Conservation (phyloP, 2,113 vertebrate genomes). For the Tetraodon nigroviridis region DNA sequence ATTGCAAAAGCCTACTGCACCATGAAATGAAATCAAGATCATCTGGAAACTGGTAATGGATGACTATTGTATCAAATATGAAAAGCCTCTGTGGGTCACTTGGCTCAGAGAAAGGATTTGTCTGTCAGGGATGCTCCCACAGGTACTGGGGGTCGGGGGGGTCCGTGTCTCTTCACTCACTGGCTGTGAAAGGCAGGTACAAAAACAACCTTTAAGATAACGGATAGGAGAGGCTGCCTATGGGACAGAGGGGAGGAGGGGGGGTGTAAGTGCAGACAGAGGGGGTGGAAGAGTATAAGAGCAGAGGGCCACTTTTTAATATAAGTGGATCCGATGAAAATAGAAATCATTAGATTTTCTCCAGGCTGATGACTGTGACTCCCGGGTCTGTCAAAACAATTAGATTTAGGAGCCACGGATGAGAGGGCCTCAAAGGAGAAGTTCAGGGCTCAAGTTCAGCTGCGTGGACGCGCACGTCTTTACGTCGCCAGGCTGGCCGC, state of each 20-base stretch:
- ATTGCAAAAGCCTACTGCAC: slow-evolving; percentile 28
- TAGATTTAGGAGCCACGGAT: slow-evolving; percentile 76
- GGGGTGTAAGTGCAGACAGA: slow-evolving; percentile 20
- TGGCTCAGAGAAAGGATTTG: slow-evolving; percentile 21
- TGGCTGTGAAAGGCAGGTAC: slow-evolving; percentile 60
- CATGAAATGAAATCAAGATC: slow-evolving; percentile 45
- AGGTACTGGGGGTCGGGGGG: slow-evolving; percentile 30
- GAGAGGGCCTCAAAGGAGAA: slow-evolving; percentile 61
- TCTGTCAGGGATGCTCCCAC: slow-evolving; percentile 23
- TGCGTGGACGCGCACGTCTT: slow-evolving; percentile 66
- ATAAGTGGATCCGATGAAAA: slow-evolving; percentile 76
- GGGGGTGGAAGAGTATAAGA: slow-evolving; percentile 8
- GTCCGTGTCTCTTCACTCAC: slow-evolving; percentile 23
- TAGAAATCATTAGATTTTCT: slow-evolving; percentile 80
- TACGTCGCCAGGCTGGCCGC: slow-evolving; percentile 54
- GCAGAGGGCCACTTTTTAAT: slow-evolving; percentile 30
- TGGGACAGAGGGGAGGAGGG: not conserved
- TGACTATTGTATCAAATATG: slow-evolving; percentile 12
- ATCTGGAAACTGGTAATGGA: slow-evolving; percentile 31
- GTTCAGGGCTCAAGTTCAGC: slow-evolving; percentile 68
- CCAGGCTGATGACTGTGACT: slow-evolving; percentile 68
- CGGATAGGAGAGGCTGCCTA: slow-evolving; percentile 19
- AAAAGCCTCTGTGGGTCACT: slow-evolving; percentile 20
- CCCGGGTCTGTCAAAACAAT: slow-evolving; percentile 82
- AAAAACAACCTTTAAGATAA: slow-evolving; percentile 65